A percentile compares a stretch with the other conserved stretches of the same genome.
These are phyloP conservation scores for Pammene aurita DNA, from an alignment of 2,888 invertebrate genomes.

Conservation along the genomic window DNA sequence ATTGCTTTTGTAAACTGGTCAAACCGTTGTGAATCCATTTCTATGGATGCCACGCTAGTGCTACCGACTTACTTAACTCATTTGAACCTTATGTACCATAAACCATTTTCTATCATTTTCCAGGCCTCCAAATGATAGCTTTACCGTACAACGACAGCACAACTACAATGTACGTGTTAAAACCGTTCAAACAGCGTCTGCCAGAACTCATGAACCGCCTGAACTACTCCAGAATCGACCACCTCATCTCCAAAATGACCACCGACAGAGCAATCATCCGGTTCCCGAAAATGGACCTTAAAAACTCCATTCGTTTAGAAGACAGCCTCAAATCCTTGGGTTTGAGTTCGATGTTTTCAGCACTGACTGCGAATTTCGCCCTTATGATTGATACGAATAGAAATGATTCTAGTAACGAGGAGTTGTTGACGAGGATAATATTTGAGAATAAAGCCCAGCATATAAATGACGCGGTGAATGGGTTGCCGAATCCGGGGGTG, in stretches of 20 bases:
- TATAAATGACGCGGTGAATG: constrained; percentile 56
- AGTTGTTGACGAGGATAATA: constrained; percentile 56
- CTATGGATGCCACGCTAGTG: too few species aligned
- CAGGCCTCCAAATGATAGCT: constrained; percentile 85
- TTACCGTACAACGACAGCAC: constrained; percentile 88
- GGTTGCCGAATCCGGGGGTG: constrained; percentile 83
- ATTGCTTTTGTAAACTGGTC: too few species aligned
- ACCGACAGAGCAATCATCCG: constrained; percentile 80
- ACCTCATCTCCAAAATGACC: constrained; percentile 73
- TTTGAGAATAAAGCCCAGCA: constrained; percentile 47
- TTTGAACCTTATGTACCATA: too few species aligned
- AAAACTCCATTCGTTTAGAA: constrained; percentile 82
- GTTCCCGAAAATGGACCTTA: constrained; percentile 89
- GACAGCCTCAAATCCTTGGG: constrained; percentile 83
- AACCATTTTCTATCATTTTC: neutral
- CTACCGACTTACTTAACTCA: too few species aligned
- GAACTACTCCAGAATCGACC: constrained; percentile 75
- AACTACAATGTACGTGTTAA: constrained; percentile 86
- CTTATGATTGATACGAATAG: constrained; percentile 76
- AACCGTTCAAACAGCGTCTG: constrained; percentile 81
- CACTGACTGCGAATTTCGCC: constrained; percentile 86
- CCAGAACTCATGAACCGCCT: constrained; percentile 75
- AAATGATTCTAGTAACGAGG: constrained; percentile 56
- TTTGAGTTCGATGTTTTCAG: constrained; percentile 85
- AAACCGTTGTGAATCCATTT: too few species aligned